These are phyloP conservation scores for Notarius lentiginosus DNA, from an alignment of 2,113 vertebrate species.

Conservation along the genomic window DNA sequence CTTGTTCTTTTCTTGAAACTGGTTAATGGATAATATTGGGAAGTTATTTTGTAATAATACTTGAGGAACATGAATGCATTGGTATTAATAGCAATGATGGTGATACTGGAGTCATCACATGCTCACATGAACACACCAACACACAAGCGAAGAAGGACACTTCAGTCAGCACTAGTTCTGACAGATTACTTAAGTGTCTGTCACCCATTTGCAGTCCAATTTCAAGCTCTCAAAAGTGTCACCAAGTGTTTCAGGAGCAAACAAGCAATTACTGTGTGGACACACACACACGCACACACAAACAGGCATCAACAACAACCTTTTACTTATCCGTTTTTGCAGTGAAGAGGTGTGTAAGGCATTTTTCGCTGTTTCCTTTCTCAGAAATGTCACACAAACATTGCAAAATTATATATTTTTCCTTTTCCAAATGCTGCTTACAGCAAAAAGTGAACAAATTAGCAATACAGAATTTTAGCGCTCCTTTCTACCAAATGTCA, in stretches of 20 bases:
- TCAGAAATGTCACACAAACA: neutral
- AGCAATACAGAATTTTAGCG: neutral
- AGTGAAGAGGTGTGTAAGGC: constrained; percentile 24
- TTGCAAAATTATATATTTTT: neutral
- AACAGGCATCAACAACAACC: neutral
- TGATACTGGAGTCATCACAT: neutral
- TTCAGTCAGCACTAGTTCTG: constrained; percentile 29
- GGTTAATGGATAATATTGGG: neutral
- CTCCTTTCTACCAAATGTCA: neutral
- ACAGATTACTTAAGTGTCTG: constrained; percentile 42
- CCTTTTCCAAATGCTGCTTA: neutral
- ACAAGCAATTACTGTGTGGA: constrained; percentile 41
- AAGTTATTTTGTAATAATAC: neutral
- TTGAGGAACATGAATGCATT: neutral
- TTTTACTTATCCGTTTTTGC: constrained; percentile 19
- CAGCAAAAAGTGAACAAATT: constrained; percentile 7
- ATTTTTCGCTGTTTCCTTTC: constrained; percentile 33
- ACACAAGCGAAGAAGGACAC: constrained; percentile 8
- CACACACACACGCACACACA: constrained; percentile 61
- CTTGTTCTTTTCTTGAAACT: neutral
- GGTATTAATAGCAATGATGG: neutral
- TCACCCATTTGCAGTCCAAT: constrained; percentile 34
- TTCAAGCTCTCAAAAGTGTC: constrained; percentile 36
- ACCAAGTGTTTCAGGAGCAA: constrained; percentile 35
- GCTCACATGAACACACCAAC: constrained; percentile 21